phyloP scores from a whole-genome alignment of 2,113 vertebrate genomes.

The Paradoxurus hermaphroditus region DNA sequence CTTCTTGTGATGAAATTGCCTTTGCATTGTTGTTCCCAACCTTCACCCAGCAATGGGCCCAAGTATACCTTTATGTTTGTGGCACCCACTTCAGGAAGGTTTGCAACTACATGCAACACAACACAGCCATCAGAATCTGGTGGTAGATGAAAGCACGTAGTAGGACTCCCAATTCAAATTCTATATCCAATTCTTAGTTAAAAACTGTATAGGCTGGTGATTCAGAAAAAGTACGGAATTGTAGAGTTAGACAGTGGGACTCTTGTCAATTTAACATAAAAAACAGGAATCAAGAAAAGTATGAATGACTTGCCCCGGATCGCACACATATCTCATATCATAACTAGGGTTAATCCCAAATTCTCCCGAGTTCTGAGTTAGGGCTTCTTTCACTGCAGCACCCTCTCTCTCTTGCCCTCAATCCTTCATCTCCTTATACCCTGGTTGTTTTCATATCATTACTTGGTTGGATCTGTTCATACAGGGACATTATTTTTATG shows the following conservation, averaged over 20 bases:
- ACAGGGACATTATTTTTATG: not conserved
- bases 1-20: not conserved
- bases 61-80: not conserved
- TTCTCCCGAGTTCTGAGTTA: not conserved
- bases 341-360: not conserved
- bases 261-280: not conserved
- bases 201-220: not conserved
- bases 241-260: not conserved
- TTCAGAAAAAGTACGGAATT: not conserved
- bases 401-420: too few species aligned
- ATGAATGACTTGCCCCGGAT: not conserved
- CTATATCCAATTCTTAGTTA: not conserved
- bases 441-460: not conserved
- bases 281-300: not conserved
- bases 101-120: not conserved
- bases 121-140: not conserved
- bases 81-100: not conserved
- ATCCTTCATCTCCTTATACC: not conserved
- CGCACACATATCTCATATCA: not conserved
- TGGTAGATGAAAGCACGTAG: not conserved
- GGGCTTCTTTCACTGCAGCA: not conserved
- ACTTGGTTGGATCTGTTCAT: not conserved
- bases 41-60: rapidly evolving
- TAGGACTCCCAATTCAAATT: not conserved
- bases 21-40: not conserved